phyloP scores from a whole-genome alignment of 35 echinoderm and acorn worm species.

The Ophioderma brevispina region DNA sequence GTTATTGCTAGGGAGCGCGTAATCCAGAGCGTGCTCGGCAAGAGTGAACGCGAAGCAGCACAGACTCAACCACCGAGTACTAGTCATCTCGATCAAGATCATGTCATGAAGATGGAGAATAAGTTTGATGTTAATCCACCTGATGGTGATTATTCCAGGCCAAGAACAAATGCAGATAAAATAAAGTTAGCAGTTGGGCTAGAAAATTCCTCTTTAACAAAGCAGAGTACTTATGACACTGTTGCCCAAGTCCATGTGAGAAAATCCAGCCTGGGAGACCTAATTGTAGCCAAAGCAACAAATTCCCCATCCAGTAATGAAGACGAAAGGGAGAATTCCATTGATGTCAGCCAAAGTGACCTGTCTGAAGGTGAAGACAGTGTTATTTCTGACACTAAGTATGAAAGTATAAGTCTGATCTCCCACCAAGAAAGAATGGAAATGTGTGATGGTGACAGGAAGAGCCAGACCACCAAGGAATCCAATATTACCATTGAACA shows the following conservation, averaged over 20 bases:
- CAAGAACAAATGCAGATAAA: background rate
- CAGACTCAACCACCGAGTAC: background rate
- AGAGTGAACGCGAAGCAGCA: background rate
- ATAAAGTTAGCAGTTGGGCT: background rate
- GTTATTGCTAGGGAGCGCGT: background rate
- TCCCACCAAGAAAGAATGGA: no score
- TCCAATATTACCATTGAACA: background rate
- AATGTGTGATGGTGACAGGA: background rate
- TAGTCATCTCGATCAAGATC: background rate
- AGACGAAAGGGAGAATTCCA: background rate
- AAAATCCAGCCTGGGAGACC: conserved; percentile 30
- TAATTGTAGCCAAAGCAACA: conserved; percentile 32
- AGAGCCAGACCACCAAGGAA: background rate
- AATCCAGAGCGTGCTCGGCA: background rate
- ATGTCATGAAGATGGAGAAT: no score
- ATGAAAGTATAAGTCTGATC: background rate
- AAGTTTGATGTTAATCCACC: background rate
- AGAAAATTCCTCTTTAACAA: background rate
- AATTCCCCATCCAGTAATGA: background rate
- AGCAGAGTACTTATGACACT: background rate
- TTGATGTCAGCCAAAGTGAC: background rate
- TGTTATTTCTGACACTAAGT: background rate
- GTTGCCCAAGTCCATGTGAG: background rate
- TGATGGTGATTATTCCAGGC: no score
- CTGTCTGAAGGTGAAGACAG: background rate